Evolutionary conservation across 2,888 invertebrate genomes (phyloP).

Genomic region (Athalia rosae): DNA sequence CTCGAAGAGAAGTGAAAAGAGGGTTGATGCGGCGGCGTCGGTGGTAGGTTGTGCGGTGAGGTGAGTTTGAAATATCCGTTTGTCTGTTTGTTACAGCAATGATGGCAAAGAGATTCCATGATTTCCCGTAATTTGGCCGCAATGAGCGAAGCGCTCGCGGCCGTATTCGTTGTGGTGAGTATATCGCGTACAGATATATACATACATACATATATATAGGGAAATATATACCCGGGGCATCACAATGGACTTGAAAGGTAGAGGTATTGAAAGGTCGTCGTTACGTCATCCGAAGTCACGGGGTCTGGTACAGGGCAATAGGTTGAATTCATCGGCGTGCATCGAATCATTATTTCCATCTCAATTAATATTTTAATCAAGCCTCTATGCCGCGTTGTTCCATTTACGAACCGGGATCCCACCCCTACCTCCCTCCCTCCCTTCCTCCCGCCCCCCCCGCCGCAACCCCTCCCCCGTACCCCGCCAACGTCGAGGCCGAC

Average conservation of each 20-base stretch:
- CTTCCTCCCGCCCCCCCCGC: background rate
- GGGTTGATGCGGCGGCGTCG: background rate
- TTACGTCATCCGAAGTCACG: slow-evolving; percentile 44
- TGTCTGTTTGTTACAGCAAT: background rate
- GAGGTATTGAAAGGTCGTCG: slow-evolving; percentile 46
- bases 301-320: slow-evolving; percentile 40
- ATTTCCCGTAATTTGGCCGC: slow-evolving; percentile 13
- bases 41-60: background rate
- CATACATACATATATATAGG: background rate
- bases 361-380: slow-evolving; percentile 74
- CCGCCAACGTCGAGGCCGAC: slow-evolving; percentile 35
- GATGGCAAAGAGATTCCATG: slow-evolving; percentile 26
- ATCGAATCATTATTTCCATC: slow-evolving; percentile 72
- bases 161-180: too few species aligned
- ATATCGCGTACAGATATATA: background rate
- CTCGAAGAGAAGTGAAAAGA: background rate
- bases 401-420: slow-evolving; percentile 64
- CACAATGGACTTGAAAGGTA: slow-evolving; percentile 37
- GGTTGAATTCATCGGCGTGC: slow-evolving; percentile 47
- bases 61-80: background rate
- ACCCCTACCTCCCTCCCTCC: background rate
- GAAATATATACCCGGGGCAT: background rate
- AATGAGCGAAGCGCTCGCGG: background rate
- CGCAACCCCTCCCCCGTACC: slow-evolving; percentile 5
- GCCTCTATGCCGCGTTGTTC: slow-evolving; percentile 69